phyloP scores from a whole-genome alignment of 2,888 invertebrate genomes.

The Drosophila kanekoi region DNA sequence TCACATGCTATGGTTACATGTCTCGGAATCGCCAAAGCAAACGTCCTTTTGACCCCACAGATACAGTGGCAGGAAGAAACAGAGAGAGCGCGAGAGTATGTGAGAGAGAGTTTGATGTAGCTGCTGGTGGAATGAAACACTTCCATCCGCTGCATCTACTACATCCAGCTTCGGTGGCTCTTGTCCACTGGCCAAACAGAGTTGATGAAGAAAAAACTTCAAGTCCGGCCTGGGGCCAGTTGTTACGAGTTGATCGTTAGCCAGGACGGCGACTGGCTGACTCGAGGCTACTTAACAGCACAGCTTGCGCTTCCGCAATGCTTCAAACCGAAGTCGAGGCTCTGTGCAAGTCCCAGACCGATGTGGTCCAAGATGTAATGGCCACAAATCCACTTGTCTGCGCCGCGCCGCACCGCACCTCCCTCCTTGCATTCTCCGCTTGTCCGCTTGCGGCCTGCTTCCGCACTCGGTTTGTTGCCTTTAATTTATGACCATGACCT shows the following conservation, averaged over 20 bases:
- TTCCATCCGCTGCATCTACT: slow-evolving; percentile 54
- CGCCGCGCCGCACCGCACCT: slow-evolving; percentile 4
- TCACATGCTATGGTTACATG: slow-evolving; percentile 33
- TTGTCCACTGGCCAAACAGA: slow-evolving; percentile 1
- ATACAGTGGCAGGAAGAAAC: not conserved
- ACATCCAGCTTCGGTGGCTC: slow-evolving; percentile 10
- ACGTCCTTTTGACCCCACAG: not conserved
- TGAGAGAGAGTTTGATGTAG: not conserved
- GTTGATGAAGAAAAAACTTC: slow-evolving; percentile 26
- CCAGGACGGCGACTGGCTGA: slow-evolving; percentile 39
- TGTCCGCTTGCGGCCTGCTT: slow-evolving; percentile 61
- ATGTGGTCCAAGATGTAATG: slow-evolving; percentile 66
- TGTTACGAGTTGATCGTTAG: slow-evolving; percentile 66
- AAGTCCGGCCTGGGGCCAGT: slow-evolving; percentile 57
- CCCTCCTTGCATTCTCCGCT: slow-evolving; percentile 5
- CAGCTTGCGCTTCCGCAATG: slow-evolving; percentile 70
- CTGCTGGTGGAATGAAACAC: slow-evolving; percentile 37
- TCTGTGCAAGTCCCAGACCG: slow-evolving; percentile 21
- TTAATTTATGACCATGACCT: slow-evolving; percentile 75
- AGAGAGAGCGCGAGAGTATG: not conserved
- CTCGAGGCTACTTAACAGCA: slow-evolving; percentile 71
- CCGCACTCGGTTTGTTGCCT: slow-evolving; percentile 74
- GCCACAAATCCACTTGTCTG: slow-evolving; percentile 71
- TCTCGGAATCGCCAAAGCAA: slow-evolving; percentile 12
- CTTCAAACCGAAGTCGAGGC: slow-evolving; percentile 1